phyloP scores from a whole-genome alignment of 2,888 invertebrate species.

The Lithophane socia region DNA sequence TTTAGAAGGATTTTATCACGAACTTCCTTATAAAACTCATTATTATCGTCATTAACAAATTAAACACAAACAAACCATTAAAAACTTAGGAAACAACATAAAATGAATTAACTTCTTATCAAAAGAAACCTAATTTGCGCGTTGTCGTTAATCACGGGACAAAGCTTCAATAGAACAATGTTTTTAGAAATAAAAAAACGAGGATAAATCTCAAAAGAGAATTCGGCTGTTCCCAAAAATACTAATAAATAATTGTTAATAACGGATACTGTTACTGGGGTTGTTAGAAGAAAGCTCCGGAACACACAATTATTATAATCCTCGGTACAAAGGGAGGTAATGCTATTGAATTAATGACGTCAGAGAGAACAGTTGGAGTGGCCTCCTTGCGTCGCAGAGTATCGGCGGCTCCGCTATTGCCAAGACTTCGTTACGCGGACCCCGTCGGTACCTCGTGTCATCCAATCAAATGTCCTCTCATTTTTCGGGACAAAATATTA shows the following conservation, averaged over 20 bases:
- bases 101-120: slow-evolving; percentile 60
- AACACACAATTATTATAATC: slow-evolving; percentile 65
- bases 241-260: slow-evolving; percentile 55
- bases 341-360: slow-evolving; percentile 72
- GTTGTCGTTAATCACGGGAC: slow-evolving; percentile 56
- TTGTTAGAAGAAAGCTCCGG: slow-evolving; percentile 39
- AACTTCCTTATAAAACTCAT: slow-evolving; percentile 53
- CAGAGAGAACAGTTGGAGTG: slow-evolving; percentile 50
- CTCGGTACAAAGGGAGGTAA: slow-evolving; percentile 65
- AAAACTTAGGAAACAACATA: slow-evolving; percentile 54
- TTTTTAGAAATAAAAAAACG: slow-evolving; percentile 30
- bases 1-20: slow-evolving; percentile 23
- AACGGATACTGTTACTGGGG: slow-evolving; percentile 22
- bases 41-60: slow-evolving; percentile 56
- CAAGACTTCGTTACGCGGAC: slow-evolving; percentile 55
- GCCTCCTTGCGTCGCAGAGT: slow-evolving; percentile 52
- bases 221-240: slow-evolving; percentile 28
- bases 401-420: slow-evolving; percentile 50
- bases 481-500: slow-evolving; percentile 56
- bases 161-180: slow-evolving; percentile 52
- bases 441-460: slow-evolving; percentile 44
- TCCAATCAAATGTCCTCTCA: slow-evolving; percentile 59
- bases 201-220: slow-evolving; percentile 25
- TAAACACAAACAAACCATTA: slow-evolving; percentile 55
- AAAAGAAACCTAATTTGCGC: slow-evolving; percentile 58